Percentiles rank a stretch among this genome's conserved stretches.
Conservation (phyloP, 2,113 vertebrate genomes). For the Ancistrus triradiatus region DNA sequence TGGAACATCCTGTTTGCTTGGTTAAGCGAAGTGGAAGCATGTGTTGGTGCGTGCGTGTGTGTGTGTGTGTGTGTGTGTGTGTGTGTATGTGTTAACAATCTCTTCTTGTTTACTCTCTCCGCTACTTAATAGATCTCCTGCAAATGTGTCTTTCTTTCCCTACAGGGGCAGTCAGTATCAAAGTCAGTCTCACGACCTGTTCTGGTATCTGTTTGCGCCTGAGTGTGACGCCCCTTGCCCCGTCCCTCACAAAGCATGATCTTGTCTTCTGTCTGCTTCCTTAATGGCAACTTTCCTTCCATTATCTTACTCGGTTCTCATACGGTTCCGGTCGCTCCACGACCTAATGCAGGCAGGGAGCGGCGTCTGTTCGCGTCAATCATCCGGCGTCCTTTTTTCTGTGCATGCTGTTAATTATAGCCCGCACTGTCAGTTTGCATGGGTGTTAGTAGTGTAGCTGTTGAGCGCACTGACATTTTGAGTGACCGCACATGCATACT, state of each 20-base stretch:
- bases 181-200: constrained; percentile 64
- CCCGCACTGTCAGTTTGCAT: constrained; percentile 32
- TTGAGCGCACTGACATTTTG: constrained; percentile 21
- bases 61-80: constrained; percentile 31
- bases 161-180: constrained; percentile 51
- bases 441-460: constrained; percentile 44
- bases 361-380: constrained; percentile 39
- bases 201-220: constrained; percentile 32
- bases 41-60: constrained; percentile 27
- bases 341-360: constrained; percentile 35
- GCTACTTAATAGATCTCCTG: constrained; percentile 26
- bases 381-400: constrained; percentile 31
- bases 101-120: constrained; percentile 38
- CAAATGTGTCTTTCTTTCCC: constrained; percentile 2
- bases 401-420: constrained; percentile 41
- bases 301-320: constrained; percentile 11
- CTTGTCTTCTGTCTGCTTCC: neutral
- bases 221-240: constrained; percentile 7
- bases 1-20: constrained; percentile 16
- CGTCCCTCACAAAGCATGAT: neutral
- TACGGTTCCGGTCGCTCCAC: neutral
- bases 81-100: constrained; percentile 23
- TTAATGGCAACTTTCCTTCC: constrained; percentile 11
- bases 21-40: constrained; percentile 7
- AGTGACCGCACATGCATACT: neutral